These are phyloP conservation scores for Atherix ibis DNA, from an alignment of 2,888 invertebrate genomes.

Conservation along the genomic window DNA sequence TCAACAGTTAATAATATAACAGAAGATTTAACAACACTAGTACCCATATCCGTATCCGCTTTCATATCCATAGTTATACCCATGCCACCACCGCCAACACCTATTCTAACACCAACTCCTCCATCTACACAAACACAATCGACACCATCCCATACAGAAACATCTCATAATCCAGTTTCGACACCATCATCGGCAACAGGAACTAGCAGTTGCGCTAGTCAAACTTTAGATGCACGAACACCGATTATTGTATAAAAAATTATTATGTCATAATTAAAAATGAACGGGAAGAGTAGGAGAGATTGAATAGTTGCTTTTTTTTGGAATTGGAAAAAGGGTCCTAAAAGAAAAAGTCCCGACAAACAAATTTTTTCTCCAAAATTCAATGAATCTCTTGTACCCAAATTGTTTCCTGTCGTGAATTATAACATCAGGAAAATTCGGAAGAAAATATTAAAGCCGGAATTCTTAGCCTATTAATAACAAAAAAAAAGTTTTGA, in stretches of 20 bases:
- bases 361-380: too few species aligned
- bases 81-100: neutral
- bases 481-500: too few species aligned
- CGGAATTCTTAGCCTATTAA: too few species aligned
- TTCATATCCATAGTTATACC: constrained; percentile 14
- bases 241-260: constrained; percentile 25
- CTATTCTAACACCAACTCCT: constrained; percentile 4
- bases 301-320: too few species aligned
- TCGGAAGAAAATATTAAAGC: too few species aligned
- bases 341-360: too few species aligned
- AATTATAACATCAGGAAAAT: too few species aligned
- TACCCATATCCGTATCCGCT: constrained; percentile 12
- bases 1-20: constrained; percentile 16
- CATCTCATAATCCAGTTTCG: constrained; percentile 7
- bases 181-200: constrained; percentile 6
- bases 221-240: constrained; percentile 27
- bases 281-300: too few species aligned
- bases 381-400: too few species aligned
- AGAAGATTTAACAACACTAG: constrained; percentile 9
- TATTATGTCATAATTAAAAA: too few species aligned
- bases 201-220: constrained; percentile 22
- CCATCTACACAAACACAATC: constrained; percentile 2
- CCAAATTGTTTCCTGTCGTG: too few species aligned
- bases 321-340: too few species aligned
- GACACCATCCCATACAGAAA: constrained; percentile 11